phyloP scores from a whole-genome alignment of 2,113 vertebrate species.

The Lagopus leucura region DNA sequence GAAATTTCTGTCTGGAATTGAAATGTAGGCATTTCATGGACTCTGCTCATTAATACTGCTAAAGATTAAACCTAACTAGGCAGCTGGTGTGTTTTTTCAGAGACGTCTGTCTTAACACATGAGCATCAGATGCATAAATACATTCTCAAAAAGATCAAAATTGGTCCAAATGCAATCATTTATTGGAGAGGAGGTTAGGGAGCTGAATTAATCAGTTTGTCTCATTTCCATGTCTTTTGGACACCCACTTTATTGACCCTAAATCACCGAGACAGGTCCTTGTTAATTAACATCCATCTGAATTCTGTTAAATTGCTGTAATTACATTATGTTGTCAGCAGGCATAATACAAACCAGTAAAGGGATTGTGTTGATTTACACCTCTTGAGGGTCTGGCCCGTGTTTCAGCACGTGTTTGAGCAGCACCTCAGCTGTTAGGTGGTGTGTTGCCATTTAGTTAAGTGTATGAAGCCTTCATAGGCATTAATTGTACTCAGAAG shows the following conservation, averaged over 20 bases:
- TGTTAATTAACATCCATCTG: conserved; percentile 42
- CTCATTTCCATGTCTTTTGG: background rate
- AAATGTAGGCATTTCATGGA: conserved; percentile 23
- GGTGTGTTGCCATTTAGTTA: background rate
- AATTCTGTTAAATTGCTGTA: conserved; percentile 47
- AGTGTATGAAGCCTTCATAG: background rate
- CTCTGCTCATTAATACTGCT: background rate
- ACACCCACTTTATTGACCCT: background rate
- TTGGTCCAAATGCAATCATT: background rate
- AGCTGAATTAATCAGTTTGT: background rate
- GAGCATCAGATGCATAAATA: conserved; percentile 8
- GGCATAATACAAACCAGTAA: conserved; percentile 20
- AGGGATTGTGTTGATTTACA: conserved; percentile 28
- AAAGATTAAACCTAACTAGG: conserved; percentile 7
- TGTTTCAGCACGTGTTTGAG: background rate
- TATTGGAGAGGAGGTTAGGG: background rate
- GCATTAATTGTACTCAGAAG: background rate
- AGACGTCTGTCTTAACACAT: background rate
- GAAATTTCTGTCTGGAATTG: conserved; percentile 25
- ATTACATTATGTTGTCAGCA: conserved; percentile 49
- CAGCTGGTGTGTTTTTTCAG: conserved; percentile 15
- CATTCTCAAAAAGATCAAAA: background rate
- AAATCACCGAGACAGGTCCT: conserved; percentile 32
- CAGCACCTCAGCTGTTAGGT: background rate
- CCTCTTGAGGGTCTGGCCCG: background rate